phyloP scores from a whole-genome alignment of 2,888 invertebrate genomes.

The Meloe dianella region DNA sequence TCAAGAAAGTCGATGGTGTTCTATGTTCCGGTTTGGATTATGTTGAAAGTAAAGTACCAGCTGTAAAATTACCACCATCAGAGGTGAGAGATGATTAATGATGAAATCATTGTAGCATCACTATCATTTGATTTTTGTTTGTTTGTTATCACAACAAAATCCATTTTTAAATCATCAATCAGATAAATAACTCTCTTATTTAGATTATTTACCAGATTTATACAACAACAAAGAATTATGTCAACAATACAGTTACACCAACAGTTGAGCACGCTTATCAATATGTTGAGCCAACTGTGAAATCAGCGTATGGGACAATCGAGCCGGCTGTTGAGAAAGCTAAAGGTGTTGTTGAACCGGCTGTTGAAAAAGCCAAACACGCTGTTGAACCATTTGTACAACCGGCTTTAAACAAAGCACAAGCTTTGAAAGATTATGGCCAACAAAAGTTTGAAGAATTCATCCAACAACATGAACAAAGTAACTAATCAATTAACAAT shows the following conservation, averaged over 20 bases:
- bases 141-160: conserved; percentile 11
- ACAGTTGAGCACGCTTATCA: conserved; percentile 42
- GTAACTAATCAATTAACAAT: not conserved
- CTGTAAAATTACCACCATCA: conserved; percentile 64
- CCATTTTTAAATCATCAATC: conserved; percentile 33
- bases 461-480: conserved; percentile 13
- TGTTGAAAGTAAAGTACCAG: conserved; percentile 64
- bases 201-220: conserved; percentile 57
- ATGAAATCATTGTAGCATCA: conserved; percentile 14
- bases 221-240: conserved; percentile 56
- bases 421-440: conserved; percentile 49
- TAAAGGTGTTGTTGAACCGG: conserved; percentile 43
- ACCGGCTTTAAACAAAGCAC: conserved; percentile 47
- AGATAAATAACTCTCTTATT: conserved; percentile 41
- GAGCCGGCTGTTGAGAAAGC: conserved; percentile 47
- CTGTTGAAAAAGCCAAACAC: conserved; percentile 42
- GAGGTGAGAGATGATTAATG: conserved; percentile 59
- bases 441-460: conserved; percentile 50
- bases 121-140: conserved; percentile 13
- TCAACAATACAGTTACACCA: conserved; percentile 50
- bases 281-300: conserved; percentile 50
- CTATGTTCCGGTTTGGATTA: conserved; percentile 64
- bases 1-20: conserved; percentile 63
- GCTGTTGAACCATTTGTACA: conserved; percentile 46
- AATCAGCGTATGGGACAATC: conserved; percentile 45